Base-by-base conservation (phyloP, 2,888 invertebrate species). In the Cataglyphis livida region DNA sequence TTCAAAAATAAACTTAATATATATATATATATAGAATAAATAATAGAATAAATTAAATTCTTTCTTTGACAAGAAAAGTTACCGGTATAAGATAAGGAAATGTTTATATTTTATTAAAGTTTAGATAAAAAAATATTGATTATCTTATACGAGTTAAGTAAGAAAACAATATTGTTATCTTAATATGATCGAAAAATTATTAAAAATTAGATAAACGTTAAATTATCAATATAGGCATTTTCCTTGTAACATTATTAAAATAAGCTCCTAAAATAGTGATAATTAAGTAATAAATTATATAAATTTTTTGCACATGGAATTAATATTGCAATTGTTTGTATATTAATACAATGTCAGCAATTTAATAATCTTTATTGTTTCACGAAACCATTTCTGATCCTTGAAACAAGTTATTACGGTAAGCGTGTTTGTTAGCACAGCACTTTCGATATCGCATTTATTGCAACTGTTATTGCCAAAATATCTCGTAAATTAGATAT, bases 401-500 rank as follows among this genome's bases (percentile, higher is more conserved):
- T 6, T 21, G 25, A 32, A 18, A 32, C 32, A 21, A 59, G 59
- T 48, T 51, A 66, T 68, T 41, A 48, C 38, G 38, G 10, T 32
- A 38, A 66, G 9, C 44, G n/a, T 21, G 2, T 12, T 65, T 28
- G 10, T 28, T n/a, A 9, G 28, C 76, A 15, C 15, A 3, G 32
- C 28, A 41, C 32, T 28, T 66, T 32, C 57, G 48, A 21, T 41
- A 38, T 44, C 54, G 32, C 21, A 59, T 68, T 78, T 68, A 68
- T 66, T 62, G 44, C 78, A 7, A 59, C 32, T 32, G 32, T 57
- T n/a, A 38, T 21, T 35, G 25, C 59, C 59, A 10, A 79, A 79
- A 79, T 70, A 15, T 59, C 44, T 18, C 68, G 70, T 79, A 78
- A 66, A 59, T 59, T 68, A 44, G 68, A 79, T 70, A 79, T 70